A percentile compares a stretch with the other conserved stretches of the same genome.
Conservation (phyloP, 2,113 vertebrate species). For the Thomomys bottae region DNA sequence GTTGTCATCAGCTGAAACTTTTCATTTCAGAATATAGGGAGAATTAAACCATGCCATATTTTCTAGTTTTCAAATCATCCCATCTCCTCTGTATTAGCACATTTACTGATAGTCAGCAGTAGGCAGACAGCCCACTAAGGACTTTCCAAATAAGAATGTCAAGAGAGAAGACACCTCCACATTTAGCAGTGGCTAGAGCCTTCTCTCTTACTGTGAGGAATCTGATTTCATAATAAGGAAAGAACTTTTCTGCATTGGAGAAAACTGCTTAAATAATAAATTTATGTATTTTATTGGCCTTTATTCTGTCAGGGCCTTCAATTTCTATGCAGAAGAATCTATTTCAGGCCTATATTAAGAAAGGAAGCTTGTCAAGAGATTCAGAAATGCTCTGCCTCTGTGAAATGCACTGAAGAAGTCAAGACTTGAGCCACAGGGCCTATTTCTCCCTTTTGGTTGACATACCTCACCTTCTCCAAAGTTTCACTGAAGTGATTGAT, state of each 20-base stretch:
- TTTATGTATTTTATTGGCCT: conserved; percentile 28
- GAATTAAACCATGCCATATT: conserved; percentile 39
- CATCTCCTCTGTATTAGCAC: not conserved
- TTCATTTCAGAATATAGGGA: conserved; percentile 41
- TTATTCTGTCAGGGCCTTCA: conserved; percentile 50
- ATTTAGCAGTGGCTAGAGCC: not conserved
- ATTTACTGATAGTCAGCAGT: conserved; percentile 1
- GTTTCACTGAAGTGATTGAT: fast-evolving
- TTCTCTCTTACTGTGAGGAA: conserved; percentile 4
- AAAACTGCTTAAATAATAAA: conserved; percentile 56
- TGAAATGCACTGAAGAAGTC: not conserved
- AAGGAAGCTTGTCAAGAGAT: conserved; percentile 22
- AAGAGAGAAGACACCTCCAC: conserved; percentile 11
- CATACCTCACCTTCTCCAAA: not conserved
- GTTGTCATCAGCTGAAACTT: conserved; percentile 65
- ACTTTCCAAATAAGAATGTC: conserved; percentile 37
- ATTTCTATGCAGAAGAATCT: conserved; percentile 15
- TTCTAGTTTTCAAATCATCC: conserved; percentile 11
- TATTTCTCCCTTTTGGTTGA: no score
- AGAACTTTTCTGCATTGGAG: not conserved
- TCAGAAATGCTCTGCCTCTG: not conserved
- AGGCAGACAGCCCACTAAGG: conserved; percentile 44
- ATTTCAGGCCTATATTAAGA: not conserved
- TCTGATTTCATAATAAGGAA: conserved; percentile 46
- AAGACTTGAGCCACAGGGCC: not conserved